Base-by-base conservation (phyloP, 2,888 invertebrate species). In the Marronus borbonicus region DNA sequence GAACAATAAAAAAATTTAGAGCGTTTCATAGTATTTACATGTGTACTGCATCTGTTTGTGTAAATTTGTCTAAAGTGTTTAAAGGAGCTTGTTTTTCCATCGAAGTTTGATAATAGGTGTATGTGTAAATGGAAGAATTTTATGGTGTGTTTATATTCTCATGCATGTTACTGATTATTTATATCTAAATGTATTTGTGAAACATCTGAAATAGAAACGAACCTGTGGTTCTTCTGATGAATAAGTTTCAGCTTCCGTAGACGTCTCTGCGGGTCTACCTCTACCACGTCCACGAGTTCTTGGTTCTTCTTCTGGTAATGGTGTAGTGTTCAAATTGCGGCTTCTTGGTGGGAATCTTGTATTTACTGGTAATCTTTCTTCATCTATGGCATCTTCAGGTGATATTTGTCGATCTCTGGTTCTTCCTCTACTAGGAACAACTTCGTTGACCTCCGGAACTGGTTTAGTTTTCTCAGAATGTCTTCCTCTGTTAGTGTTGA, bases 321-420 rank as follows among this genome's bases (percentile, higher is more conserved):
- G 91, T 58, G 92, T 91, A 28, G 91, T 91, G 81, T 89, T 90
- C 83, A 89, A 87, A 88, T 88, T 92, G 76, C 89, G 89, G 82
- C 93, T 92, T 78, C 94, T 93, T 64, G 95, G 94, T 80, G 95
- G 95, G 88, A 96, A 96, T 81, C 96, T 92, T n/a, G 96, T 96
- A 85, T 94, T 95, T n/a, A 93, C 92, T 1, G 96, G 96, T 81
- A 96, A 88, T 82, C 96, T 88, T 83, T 91, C 91, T 83, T 91
- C 91, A 77, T 89, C 89, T 44, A 90, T 88, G 68, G 90, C 89
- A 81, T 91, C 92, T 82, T 91, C 91, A 55, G 90, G 90, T 83
- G 79, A 85, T 81, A 81, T 81, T 81, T 81, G 85, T 78, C 84
- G 80, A 88, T 55, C 90, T 87, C 31, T 90, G 88, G 7, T 88